phyloP scores from a whole-genome alignment of 2,113 vertebrate genomes.

The Python bivittatus region DNA sequence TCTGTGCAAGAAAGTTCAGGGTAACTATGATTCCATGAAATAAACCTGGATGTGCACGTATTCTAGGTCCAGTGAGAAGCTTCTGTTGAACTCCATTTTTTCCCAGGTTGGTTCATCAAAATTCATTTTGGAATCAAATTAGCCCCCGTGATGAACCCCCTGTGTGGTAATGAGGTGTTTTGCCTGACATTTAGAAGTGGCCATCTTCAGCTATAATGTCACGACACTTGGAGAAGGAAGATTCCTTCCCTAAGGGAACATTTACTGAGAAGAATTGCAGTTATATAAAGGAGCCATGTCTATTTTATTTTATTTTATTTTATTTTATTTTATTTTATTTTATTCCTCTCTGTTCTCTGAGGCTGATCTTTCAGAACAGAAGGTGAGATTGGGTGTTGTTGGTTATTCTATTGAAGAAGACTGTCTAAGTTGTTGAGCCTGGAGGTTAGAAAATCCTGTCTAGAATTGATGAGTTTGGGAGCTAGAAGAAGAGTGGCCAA shows the following conservation, averaged over 20 bases:
- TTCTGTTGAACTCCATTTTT: constrained; percentile 42
- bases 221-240: constrained; percentile 28
- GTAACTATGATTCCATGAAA: no score
- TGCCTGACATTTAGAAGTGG: constrained; percentile 65
- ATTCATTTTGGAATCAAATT: constrained; percentile 69
- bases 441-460: neutral
- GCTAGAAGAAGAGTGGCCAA: no score
- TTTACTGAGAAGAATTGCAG: constrained; percentile 19
- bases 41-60: no score
- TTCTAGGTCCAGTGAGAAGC: constrained; percentile 1
- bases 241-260: neutral
- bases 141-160: constrained; percentile 63
- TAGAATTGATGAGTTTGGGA: neutral
- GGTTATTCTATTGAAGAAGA: neutral
- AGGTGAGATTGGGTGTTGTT: neutral
- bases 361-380: neutral
- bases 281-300: constrained; percentile 51
- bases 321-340: constrained; percentile 30
- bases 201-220: constrained; percentile 55
- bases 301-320: constrained; percentile 29
- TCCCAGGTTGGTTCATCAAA: constrained; percentile 53
- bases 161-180: constrained; percentile 66
- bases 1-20: no score
- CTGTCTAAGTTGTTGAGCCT: neutral
- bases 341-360: neutral